Evolutionary conservation across 2,113 vertebrate species (phyloP).

Genomic region (Rhodinocichla rosea): DNA sequence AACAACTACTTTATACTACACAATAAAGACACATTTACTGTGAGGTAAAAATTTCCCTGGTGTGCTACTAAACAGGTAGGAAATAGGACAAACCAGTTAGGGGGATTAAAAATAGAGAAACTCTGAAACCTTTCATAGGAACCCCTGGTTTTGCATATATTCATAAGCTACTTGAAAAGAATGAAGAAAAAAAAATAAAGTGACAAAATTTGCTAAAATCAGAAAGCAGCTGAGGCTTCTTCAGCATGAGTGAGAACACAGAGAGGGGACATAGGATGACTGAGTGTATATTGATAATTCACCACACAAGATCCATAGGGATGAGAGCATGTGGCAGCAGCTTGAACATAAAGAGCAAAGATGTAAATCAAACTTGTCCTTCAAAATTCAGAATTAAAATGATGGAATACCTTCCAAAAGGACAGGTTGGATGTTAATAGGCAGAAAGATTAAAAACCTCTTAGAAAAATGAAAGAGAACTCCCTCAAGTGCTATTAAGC

Average conservation of each 20-base stretch:
- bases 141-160: neutral
- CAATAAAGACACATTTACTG: neutral
- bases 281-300: neutral
- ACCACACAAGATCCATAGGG: neutral
- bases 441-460: neutral
- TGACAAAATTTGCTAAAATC: neutral
- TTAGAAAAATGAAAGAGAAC: slow-evolving; percentile 10
- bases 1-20: neutral
- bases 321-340: neutral
- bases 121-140: neutral
- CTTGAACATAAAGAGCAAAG: neutral
- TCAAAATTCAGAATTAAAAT: neutral
- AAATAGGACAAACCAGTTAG: neutral
- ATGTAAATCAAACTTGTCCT: neutral
- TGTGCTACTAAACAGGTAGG: neutral
- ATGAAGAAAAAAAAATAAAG: neutral
- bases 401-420: slow-evolving; percentile 1
- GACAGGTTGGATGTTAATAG: slow-evolving; percentile 6
- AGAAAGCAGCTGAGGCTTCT: neutral
- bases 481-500: slow-evolving; percentile 3
- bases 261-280: neutral
- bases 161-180: neutral
- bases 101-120: neutral
- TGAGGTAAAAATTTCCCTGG: neutral
- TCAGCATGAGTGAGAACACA: neutral